Percentiles rank a stretch among this genome's conserved stretches.
Evolutionary conservation across 1,140 invertebrate species (phyloP).

Genomic region (Augochlora pura): DNA sequence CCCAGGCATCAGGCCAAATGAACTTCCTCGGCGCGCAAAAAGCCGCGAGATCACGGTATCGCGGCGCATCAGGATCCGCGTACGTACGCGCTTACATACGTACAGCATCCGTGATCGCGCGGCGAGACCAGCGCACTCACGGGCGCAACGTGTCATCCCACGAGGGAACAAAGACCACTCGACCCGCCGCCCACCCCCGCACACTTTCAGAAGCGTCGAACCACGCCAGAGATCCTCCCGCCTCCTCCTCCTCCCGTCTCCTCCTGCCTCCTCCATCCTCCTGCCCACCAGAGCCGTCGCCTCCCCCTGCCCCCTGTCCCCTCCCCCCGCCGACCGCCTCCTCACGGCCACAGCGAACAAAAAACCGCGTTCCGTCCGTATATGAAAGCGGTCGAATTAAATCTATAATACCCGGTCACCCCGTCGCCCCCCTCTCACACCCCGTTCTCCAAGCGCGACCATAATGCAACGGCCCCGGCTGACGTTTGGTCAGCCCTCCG

Average conservation of each 20-base stretch:
- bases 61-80: neutral
- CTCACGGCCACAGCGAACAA: too few relatives aligned
- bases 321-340: too few relatives aligned
- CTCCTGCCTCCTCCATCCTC: neutral
- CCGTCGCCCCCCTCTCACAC: too few relatives aligned
- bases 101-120: slow-evolving; percentile 11
- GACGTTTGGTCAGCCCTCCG: slow-evolving; percentile 42
- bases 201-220: slow-evolving; percentile 37
- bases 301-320: neutral
- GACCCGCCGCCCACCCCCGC: slow-evolving; percentile 30
- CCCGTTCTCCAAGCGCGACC: neutral
- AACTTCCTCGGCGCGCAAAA: slow-evolving; percentile 18
- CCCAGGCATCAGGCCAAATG: slow-evolving; percentile 15
- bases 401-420: slow-evolving; percentile 40
- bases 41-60: neutral
- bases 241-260: neutral
- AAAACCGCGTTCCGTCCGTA: slow-evolving; percentile 34
- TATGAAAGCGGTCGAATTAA: slow-evolving; percentile 50
- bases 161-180: slow-evolving; percentile 45
- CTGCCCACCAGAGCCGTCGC: too few relatives aligned
- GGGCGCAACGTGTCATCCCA: slow-evolving; percentile 38
- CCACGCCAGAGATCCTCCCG: neutral
- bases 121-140: neutral
- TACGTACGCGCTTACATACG: neutral
- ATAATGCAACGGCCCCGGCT: slow-evolving; percentile 38